Base-by-base conservation (phyloP, 1,140 invertebrate genomes). In the Zaprionus vittiger region DNA sequence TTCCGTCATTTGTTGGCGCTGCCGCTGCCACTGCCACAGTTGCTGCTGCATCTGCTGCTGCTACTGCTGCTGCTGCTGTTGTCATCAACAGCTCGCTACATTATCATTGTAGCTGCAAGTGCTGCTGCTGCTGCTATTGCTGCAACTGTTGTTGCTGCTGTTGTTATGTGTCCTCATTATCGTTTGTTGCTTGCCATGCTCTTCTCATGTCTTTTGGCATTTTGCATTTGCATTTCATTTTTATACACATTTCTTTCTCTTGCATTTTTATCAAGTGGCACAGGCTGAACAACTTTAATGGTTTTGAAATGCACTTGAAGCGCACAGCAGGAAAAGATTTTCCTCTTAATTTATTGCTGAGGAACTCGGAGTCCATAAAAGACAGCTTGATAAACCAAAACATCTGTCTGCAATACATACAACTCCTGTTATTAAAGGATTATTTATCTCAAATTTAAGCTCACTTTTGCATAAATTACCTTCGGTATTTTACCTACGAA, bases 151-250 rank as follows among this genome's bases (percentile, higher is more conserved):
- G 66, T 17, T 72, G 65, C 49, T 73, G 76, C 47, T 86, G 79
- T 77, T 89, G 83, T 78, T 75, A 60, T 77, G 64, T 87, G 84
- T 87, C 84, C 84, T 87, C 84, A 87, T 87, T 87, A 87, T 87
- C 84, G 81, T 84, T 89, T 80, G 83, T 80, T 80, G 77, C 77
- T 70, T 79, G 80, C 67, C 83, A 69, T 61, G 66, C 81, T 80
- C 54, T 62, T 62, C 79, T 73, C 84, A 76, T 83, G 83, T 89
- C 81, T 79, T 87, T 87, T 80, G 73, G 77, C 83, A 87, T 87
- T 85, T 70, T 86, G 61, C 80, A 87, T 76, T 75, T 73, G 41
- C 31, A 69, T 64, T 66, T 41, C 38, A 28, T 61, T 69, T 59
- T 63, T 41, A 73, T 70, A 47, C 49, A 34, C 26, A 34, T 44